These are phyloP conservation scores for Caerostris extrusa DNA, from an alignment of 1,140 invertebrate genomes.

Conservation along the genomic window DNA sequence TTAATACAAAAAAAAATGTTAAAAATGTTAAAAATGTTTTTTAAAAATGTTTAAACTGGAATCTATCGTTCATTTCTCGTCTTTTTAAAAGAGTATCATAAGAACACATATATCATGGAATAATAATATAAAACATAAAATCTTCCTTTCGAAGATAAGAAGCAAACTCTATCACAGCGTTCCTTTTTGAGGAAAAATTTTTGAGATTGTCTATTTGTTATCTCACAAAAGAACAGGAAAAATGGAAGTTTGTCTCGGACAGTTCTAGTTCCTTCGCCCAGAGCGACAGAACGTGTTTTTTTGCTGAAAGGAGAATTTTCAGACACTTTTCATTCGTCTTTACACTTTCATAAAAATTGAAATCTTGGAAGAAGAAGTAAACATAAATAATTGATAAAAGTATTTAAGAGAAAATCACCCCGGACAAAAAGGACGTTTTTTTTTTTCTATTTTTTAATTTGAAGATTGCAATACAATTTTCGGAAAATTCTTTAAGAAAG, in stretches of 20 bases:
- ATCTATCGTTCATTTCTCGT: too few relatives aligned
- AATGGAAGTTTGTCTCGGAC: background rate
- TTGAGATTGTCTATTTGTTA: background rate
- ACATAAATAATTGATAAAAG: background rate
- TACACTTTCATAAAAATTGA: background rate
- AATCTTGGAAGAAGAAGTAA: background rate
- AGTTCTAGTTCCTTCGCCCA: background rate
- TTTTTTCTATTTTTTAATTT: too few relatives aligned
- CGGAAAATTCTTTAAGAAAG: too few relatives aligned
- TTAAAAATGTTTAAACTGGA: too few relatives aligned
- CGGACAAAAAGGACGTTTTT: too few relatives aligned
- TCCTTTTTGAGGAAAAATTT: background rate
- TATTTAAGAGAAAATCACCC: background rate
- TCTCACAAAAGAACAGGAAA: background rate
- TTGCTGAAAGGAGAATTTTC: background rate
- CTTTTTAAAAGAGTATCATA: background rate
- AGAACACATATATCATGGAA: background rate
- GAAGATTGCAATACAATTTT: too few relatives aligned
- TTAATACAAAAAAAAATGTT: too few relatives aligned
- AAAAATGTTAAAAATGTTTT: too few relatives aligned
- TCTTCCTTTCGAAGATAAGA: background rate
- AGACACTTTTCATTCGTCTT: background rate
- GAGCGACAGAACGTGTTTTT: slow-evolving; percentile 5
- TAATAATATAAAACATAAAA: background rate
- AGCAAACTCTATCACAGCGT: background rate